Percentiles rank a stretch among this genome's conserved stretches.
Conservation (phyloP, 1,140 invertebrate genomes). For the Plodia interpunctella region DNA sequence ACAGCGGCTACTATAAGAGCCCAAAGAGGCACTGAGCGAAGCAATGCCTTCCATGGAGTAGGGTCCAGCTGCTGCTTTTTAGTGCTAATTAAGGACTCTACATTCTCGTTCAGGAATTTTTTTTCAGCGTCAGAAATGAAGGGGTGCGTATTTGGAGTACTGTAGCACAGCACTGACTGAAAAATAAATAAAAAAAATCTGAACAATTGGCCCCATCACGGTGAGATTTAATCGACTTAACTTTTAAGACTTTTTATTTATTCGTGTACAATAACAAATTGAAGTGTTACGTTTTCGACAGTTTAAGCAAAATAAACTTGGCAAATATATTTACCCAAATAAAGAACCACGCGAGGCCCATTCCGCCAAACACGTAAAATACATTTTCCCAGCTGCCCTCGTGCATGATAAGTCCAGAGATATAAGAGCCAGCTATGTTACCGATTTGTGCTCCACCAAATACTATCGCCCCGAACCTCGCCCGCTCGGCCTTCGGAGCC, state of each 20-base stretch:
- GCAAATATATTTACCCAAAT: slow-evolving; percentile 79
- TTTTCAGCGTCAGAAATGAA: slow-evolving; percentile 79
- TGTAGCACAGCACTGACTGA: slow-evolving; percentile 76
- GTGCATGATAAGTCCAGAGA: slow-evolving; percentile 84
- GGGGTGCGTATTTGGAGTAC: slow-evolving; percentile 79
- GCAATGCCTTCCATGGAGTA: slow-evolving; percentile 81
- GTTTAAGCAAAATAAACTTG: too few relatives aligned
- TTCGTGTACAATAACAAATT: too few relatives aligned
- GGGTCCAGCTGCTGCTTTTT: slow-evolving; percentile 50
- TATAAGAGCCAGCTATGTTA: slow-evolving; percentile 84
- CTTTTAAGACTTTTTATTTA: too few relatives aligned
- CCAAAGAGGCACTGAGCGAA: slow-evolving; percentile 83
- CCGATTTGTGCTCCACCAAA: slow-evolving; percentile 84
- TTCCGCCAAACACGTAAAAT: slow-evolving; percentile 89
- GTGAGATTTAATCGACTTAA: background rate
- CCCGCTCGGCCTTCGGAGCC: slow-evolving; percentile 84
- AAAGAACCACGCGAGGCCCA: slow-evolving; percentile 84
- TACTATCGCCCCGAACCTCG: slow-evolving; percentile 84
- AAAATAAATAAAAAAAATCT: too few relatives aligned
- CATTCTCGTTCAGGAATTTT: slow-evolving; percentile 77
- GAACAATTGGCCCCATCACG: too few relatives aligned
- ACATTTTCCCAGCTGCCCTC: slow-evolving; percentile 85
- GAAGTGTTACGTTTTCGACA: too few relatives aligned
- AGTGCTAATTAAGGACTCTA: slow-evolving; percentile 47
- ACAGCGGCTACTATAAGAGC: slow-evolving; percentile 80